phyloP scores from a whole-genome alignment of 2,797 vertebrate genomes.

The Characodon lateralis region DNA sequence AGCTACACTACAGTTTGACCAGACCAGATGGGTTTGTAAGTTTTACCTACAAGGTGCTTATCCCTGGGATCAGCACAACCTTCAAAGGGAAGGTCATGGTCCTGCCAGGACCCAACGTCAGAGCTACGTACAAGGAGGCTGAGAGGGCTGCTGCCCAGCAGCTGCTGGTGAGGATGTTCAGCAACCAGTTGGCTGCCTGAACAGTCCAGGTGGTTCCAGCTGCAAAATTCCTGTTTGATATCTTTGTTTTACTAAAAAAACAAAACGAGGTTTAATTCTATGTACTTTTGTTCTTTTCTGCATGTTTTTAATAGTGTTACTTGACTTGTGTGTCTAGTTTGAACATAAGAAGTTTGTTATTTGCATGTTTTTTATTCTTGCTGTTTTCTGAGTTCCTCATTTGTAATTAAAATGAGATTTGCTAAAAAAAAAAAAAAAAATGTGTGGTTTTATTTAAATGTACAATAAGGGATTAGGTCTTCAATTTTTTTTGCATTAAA shows the following conservation, averaged over 20 bases:
- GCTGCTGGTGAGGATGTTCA: constrained; percentile 53
- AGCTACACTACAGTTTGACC: constrained; percentile 66
- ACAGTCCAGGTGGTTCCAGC: not conserved
- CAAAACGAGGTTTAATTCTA: not conserved
- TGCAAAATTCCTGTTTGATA: not conserved
- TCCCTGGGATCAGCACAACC: constrained; percentile 61
- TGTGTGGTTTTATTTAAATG: not conserved
- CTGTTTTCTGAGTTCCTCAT: constrained; percentile 50
- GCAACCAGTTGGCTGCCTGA: not conserved
- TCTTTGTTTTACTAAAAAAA: not conserved
- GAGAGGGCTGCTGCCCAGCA: constrained; percentile 56
- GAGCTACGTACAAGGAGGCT: constrained; percentile 52
- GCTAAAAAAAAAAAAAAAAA: not conserved
- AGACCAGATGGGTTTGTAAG: constrained; percentile 75
- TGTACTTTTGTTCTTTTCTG: constrained; percentile 41
- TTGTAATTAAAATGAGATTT: constrained; percentile 62
- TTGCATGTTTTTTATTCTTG: not conserved
- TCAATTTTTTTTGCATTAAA: not conserved
- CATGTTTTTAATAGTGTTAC: constrained; percentile 26
- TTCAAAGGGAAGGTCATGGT: constrained; percentile 71
- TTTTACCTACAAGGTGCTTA: constrained; percentile 79
- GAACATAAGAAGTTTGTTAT: not conserved
- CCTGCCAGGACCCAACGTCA: constrained; percentile 40
- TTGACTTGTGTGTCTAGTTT: not conserved
- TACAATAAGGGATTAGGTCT: not conserved